Conservation (phyloP, 1,140 invertebrate species). For the Thalassaphorura encarpata region DNA sequence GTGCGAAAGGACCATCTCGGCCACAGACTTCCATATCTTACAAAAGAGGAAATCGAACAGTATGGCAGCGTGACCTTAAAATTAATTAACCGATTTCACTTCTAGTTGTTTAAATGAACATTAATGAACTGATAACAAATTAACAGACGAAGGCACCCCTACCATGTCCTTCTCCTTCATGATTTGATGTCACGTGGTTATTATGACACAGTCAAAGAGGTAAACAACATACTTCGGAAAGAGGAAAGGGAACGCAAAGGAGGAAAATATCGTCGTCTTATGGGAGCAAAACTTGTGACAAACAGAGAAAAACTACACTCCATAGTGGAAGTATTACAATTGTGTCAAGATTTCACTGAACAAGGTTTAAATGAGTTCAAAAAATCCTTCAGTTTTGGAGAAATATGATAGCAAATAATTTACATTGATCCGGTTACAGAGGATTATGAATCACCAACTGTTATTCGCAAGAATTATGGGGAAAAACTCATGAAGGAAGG, state of each 20-base stretch:
- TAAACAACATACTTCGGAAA: constrained; percentile 9
- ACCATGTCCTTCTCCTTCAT: neutral
- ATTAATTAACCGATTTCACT: too few relatives aligned
- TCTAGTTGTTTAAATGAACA: neutral
- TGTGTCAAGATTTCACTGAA: neutral
- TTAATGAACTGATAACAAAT: neutral
- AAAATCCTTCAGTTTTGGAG: neutral
- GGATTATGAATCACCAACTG: neutral
- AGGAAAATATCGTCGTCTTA: constrained; percentile 1
- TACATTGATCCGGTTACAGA: neutral
- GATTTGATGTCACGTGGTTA: constrained; percentile 13
- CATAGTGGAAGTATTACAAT: constrained; percentile 3
- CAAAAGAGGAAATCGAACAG: constrained; percentile 5
- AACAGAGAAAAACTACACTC: constrained; percentile 7
- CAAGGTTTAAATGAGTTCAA: neutral
- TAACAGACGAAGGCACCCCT: constrained; percentile 7
- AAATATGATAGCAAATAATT: too few relatives aligned
- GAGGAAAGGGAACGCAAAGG: too few relatives aligned
- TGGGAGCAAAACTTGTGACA: neutral
- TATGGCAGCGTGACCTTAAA: too few relatives aligned
- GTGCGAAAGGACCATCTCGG: neutral
- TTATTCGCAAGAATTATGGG: neutral
- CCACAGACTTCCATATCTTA: neutral
- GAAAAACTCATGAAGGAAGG: constrained; percentile 1
- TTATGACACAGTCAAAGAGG: constrained; percentile 11